Base-by-base conservation (phyloP, 1,140 invertebrate species). In the Drosophila pruinosa region DNA sequence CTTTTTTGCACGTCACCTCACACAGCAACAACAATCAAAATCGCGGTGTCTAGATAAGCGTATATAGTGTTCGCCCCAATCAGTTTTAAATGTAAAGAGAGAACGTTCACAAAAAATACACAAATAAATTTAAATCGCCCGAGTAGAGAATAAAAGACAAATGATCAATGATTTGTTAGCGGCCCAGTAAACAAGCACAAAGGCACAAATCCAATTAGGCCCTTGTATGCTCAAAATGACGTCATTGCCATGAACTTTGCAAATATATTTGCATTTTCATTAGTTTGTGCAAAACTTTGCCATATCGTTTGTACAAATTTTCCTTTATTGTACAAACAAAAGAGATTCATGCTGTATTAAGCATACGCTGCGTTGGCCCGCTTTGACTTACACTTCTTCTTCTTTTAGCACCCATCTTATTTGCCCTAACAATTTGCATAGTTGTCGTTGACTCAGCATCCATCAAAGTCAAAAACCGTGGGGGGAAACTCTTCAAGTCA, bases 351-450 rank as follows among this genome's bases (percentile, higher is more conserved):
- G 31, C n/a, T 34, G 34, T 21, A 71, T 70, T 17, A 56, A 71
- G 61, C n/a, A 71, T 47, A 64, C 59, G 68, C 28, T 4, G 3
- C 7, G 1, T 41, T 41, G 39, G 8, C 7, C 43, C 12, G 22
- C 12, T 21, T 38, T 12, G 24, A 47, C 77, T 86, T 80, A 85
- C 80, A 69, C 80, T 74, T 76, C 68, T 38, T 38, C n/a, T n/a
- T n/a, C n/a, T n/a, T 65, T 61, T 10, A 26, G 21, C 38, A 15
- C 38, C 10, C 31, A 31, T 52, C 17, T 12, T 86, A 57, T 86
- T 88, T 88, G 63, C 71, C 19, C 22, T 68, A 59, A 50, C 36
- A 58, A 88, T 86, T 86, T 41, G 53, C 82, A 69, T 70, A 61
- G 50, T 45, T 63, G 36, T 3, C 4, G 39, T 50, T 73, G 71